Evolutionary conservation across 2,888 invertebrate genomes (phyloP).

Genomic region (Tortricodes alternella): DNA sequence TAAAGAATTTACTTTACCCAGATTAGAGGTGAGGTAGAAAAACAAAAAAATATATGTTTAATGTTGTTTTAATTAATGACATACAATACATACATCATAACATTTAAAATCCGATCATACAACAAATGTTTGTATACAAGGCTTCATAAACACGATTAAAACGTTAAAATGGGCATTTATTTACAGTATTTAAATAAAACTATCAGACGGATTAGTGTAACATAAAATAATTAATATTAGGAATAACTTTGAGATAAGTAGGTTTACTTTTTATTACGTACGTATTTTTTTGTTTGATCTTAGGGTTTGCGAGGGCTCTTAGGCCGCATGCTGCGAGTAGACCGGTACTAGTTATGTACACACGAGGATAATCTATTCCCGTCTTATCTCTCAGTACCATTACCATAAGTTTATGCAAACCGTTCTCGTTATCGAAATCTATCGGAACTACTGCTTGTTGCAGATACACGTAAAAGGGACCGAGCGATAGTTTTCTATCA

Average conservation of each 20-base stretch:
- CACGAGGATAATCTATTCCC: too few relatives aligned
- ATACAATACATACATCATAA: slow-evolving; percentile 59
- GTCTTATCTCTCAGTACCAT: too few relatives aligned
- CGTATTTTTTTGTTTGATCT: neutral
- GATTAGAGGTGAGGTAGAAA: slow-evolving; percentile 39
- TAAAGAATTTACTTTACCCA: too few relatives aligned
- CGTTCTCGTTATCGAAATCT: too few relatives aligned
- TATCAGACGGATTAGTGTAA: slow-evolving; percentile 44
- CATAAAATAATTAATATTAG: slow-evolving; percentile 25
- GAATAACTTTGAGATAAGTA: slow-evolving; percentile 25
- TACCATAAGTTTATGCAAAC: too few relatives aligned
- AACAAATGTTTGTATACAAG: slow-evolving; percentile 50
- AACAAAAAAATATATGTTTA: slow-evolving; percentile 45
- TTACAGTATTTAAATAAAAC: slow-evolving; percentile 39
- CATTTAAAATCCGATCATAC: slow-evolving; percentile 64
- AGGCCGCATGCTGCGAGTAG: too few relatives aligned
- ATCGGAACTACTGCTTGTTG: too few relatives aligned
- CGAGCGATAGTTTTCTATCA: too few relatives aligned
- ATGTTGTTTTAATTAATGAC: slow-evolving; percentile 68
- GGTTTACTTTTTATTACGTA: slow-evolving; percentile 9
- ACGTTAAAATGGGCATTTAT: slow-evolving; percentile 39
- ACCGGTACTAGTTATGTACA: too few relatives aligned
- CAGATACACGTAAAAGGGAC: too few relatives aligned
- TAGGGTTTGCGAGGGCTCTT: neutral
- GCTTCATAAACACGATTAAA: slow-evolving; percentile 41